phyloP scores from a whole-genome alignment of 30 jellyfish, hydroid and myxozoan genomes.

The Chironex yamaguchii region DNA sequence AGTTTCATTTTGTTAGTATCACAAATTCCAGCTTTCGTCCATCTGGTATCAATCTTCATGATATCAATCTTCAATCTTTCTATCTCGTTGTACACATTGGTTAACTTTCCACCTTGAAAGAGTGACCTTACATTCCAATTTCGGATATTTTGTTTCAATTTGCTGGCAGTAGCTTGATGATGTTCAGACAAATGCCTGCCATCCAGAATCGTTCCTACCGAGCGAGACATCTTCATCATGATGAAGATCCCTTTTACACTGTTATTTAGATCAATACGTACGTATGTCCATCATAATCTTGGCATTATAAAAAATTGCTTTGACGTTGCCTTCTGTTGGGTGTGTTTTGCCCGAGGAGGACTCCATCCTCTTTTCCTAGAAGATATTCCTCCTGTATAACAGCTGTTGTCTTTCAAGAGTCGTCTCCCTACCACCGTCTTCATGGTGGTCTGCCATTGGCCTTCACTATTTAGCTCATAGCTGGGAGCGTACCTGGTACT shows the following conservation, averaged over 20 bases:
- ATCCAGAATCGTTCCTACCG: constrained; percentile 26
- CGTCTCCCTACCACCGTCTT: no score
- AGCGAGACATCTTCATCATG: constrained; percentile 34
- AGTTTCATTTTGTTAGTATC: neutral
- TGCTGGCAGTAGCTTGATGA: constrained; percentile 44
- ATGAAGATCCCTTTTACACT: constrained; percentile 39
- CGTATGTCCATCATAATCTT: constrained; percentile 6
- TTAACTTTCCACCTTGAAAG: no score
- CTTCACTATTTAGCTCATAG: no score
- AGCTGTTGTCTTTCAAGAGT: no score
- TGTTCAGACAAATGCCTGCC: constrained; percentile 33
- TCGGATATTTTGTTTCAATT: constrained; percentile 13
- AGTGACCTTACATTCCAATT: constrained; percentile 35
- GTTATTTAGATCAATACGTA: constrained; percentile 12
- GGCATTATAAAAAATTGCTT: constrained; percentile 26
- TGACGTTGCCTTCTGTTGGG: constrained; percentile 39
- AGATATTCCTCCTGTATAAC: no score
- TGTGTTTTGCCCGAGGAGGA: constrained; percentile 30
- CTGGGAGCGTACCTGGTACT: no score
- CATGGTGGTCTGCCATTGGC: no score
- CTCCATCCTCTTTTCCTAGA: neutral
- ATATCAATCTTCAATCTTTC: neutral
- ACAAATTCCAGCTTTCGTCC: no score
- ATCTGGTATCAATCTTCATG: no score
- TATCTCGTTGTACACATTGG: constrained; percentile 4